Evolutionary conservation across 2,113 vertebrate genomes (phyloP).

Genomic region (Notothenia coriiceps): DNA sequence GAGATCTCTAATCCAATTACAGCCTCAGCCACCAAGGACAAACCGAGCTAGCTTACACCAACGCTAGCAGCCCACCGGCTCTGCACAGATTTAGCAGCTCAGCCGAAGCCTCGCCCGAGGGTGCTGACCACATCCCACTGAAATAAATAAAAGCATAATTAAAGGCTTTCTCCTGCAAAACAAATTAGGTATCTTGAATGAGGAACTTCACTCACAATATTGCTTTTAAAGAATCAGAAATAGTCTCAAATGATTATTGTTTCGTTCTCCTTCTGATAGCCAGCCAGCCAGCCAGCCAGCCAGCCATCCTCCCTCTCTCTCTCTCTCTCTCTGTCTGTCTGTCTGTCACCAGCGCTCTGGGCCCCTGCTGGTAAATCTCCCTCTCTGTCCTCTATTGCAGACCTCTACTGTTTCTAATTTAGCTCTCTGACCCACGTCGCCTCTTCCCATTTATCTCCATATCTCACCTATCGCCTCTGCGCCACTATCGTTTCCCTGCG

Average conservation of each 20-base stretch:
- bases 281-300: no score
- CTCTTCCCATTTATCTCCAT: slow-evolving; percentile 71
- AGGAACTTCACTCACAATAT: background rate
- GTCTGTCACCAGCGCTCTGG: background rate
- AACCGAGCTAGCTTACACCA: slow-evolving; percentile 52
- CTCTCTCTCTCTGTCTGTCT: slow-evolving; percentile 31
- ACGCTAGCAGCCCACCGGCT: slow-evolving; percentile 50
- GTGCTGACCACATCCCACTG: slow-evolving; percentile 16
- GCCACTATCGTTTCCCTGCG: slow-evolving; percentile 28
- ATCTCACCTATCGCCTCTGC: slow-evolving; percentile 49
- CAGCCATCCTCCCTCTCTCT: background rate
- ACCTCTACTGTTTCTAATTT: slow-evolving; percentile 72
- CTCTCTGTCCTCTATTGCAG: slow-evolving; percentile 53
- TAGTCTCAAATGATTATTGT: background rate
- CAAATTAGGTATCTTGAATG: slow-evolving; percentile 19
- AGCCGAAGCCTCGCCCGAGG: slow-evolving; percentile 26
- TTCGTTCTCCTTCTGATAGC: background rate
- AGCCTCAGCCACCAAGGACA: slow-evolving; percentile 74
- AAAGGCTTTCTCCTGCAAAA: slow-evolving; percentile 20
- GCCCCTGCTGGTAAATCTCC: slow-evolving; percentile 64
- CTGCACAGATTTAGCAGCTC: slow-evolving; percentile 46
- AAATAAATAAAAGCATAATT: slow-evolving; percentile 27
- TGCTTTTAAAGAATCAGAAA: background rate
- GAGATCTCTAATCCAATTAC: slow-evolving; percentile 81
- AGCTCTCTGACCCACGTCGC: slow-evolving; percentile 49